Base-by-base conservation (phyloP, 2,113 vertebrate species). In the Oryzias curvinotus region DNA sequence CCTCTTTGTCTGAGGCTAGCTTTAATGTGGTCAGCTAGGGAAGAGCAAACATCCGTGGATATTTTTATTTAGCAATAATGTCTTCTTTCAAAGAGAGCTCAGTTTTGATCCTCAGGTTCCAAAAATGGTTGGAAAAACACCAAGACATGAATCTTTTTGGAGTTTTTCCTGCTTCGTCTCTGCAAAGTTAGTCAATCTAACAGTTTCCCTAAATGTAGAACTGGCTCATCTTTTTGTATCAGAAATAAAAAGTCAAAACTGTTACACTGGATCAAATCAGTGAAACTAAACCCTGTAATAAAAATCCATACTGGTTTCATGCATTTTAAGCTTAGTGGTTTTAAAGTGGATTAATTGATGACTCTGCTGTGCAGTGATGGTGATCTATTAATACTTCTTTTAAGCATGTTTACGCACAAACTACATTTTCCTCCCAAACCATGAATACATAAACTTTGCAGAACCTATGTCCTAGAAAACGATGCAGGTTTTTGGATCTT, bases 271-370 rank as follows among this genome's bases (percentile, higher is more conserved):
- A 69, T 30, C 13, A 0, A 59, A 41, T 54, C 59, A 16, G 44
- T 71, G 49, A 23, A 15, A 43, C 49, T 18, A 49, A 65, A 44
- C 64, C 68, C 70, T 68, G 63, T 50, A 41, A 23, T 47, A 41
- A 59, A 66, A 54, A 73, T 48, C 23, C 63, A 25, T 75, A 82
- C 78, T 81, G 71, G 71, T 57, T 58, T 52, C 51, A 43, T 71
- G 55, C 74, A 65, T 76, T 69, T 67, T 6, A 21, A 30, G 52
- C 60, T 51, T 8, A 46, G 49, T 28, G 52, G 65, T 57, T 68
- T 19, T 26, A 5, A 49, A 75, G 21, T 77, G 15, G 73, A 81
- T 85, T 55, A 1, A 62, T 83, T 25, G 50, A 64, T 75, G 54
- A 53, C 17, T 42, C 51, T 65, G 25, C 17, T 63, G 12, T 48